These are phyloP conservation scores for Agapornis roseicollis DNA, from an alignment of 2,113 vertebrate genomes.

Conservation along the genomic window DNA sequence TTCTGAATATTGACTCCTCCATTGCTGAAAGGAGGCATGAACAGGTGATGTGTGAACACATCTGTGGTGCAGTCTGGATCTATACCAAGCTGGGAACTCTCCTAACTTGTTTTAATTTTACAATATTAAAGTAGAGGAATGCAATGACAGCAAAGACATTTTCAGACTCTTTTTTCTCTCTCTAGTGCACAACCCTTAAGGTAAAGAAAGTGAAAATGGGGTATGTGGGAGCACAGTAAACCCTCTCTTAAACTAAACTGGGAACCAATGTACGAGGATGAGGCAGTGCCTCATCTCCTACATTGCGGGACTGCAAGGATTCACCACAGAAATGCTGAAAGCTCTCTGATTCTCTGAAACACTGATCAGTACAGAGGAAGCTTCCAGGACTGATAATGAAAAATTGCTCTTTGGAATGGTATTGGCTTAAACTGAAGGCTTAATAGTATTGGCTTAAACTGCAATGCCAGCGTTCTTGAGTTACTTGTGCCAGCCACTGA, in stretches of 20 bases:
- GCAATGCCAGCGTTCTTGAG: slow-evolving; percentile 36
- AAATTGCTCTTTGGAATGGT: slow-evolving; percentile 60
- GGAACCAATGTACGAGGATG: neutral
- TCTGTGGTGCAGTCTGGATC: neutral
- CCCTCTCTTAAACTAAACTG: neutral
- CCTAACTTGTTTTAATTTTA: neutral
- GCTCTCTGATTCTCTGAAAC: neutral
- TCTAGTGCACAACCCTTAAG: neutral
- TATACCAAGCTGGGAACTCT: neutral
- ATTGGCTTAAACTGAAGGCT: slow-evolving; percentile 7
- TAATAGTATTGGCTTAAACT: slow-evolving; percentile 54
- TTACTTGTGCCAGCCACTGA: slow-evolving; percentile 2
- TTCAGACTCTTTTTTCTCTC: neutral
- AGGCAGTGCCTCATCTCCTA: neutral
- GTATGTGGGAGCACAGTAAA: neutral
- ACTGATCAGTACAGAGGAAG: neutral
- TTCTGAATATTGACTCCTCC: neutral
- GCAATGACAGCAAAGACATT: neutral
- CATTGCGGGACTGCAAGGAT: neutral
- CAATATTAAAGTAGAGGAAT: neutral
- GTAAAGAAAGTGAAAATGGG: neutral
- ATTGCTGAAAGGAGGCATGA: neutral
- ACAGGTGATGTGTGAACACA: neutral
- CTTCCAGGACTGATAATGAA: slow-evolving; percentile 65
- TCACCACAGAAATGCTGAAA: neutral